These are phyloP conservation scores for Erinaceus europaeus DNA, from an alignment of 2,113 vertebrate species.

Conservation along the genomic window DNA sequence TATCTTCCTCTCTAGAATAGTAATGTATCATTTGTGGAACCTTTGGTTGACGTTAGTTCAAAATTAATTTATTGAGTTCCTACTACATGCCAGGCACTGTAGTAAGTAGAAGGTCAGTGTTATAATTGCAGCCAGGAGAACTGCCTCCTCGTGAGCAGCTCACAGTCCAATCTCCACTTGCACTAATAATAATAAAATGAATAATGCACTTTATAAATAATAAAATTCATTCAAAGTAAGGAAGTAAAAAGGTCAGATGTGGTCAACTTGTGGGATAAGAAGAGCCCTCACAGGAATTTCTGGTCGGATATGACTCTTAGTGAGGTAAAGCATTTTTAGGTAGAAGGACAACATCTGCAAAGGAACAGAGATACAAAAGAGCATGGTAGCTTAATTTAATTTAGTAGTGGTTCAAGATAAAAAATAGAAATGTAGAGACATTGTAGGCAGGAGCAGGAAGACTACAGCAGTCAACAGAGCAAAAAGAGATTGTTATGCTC, in stretches of 20 bases:
- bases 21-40: background rate
- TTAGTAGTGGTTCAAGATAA: background rate
- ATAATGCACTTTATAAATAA: no score
- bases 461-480: background rate
- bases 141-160: no score
- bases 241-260: background rate
- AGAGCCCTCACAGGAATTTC: background rate
- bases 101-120: no score
- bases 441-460: conserved; percentile 14
- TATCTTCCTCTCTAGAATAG: conserved; percentile 23
- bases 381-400: background rate
- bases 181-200: no score
- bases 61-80: background rate
- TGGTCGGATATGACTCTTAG: background rate
- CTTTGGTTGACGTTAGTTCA: background rate
- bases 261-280: background rate
- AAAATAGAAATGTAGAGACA: background rate
- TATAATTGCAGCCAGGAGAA: no score
- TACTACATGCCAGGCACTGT: no score
- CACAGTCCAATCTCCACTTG: no score
- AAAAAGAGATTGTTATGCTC: conserved; percentile 42
- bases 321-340: background rate
- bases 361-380: background rate
- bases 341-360: background rate
- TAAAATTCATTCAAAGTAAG: background rate